Base-by-base conservation (phyloP, 2,888 invertebrate species). In the Helleia helle region DNA sequence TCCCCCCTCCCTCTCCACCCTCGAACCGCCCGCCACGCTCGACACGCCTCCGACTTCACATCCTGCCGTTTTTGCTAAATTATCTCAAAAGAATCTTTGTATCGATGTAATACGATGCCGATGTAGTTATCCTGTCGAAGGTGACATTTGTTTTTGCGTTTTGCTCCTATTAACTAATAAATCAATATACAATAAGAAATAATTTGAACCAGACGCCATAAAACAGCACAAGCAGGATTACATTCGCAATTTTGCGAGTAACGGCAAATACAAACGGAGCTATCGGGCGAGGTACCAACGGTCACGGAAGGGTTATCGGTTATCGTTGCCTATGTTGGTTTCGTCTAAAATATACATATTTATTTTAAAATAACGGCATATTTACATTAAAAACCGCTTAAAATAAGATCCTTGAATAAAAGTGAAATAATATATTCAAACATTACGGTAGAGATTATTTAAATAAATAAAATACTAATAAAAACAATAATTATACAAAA, bases 1-100 rank as follows among this genome's bases (percentile, higher is more conserved):
- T 56, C 59, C 50, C 54, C 46, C 59, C 45, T 62, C 54, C 54
- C 42, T 41, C 38, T 46, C 41, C 34, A 44, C 47, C 34, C 47
- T 46, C 40, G 43, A 24, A 43, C 24, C 43, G 38, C 45, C 41
- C 46, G 52, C 54, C 52, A 49, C 50, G 11, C 64, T 67, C 71
- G 75, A 71, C 71, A 73, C 73, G 74, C 75, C 75, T 74, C 58
- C 64, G 56, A 71, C 71, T 71, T 62, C 64, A 61, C 73, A 76
- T 77, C 77, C 76, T 79, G 77, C 59, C 64, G 55, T 71, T 75
- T 79, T 76, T 75, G 68, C 68, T 56, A 71, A 74, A 74, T 71
- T 71, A 71, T 56, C 62, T 60, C 68, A 71, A 71, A 69, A 59
- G 59, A 65, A 66, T 70, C 68, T 65, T 70, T 67, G 64, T 67